phyloP scores from a whole-genome alignment of 35 echinoderm and acorn worm species.

The Anneissia japonica region DNA sequence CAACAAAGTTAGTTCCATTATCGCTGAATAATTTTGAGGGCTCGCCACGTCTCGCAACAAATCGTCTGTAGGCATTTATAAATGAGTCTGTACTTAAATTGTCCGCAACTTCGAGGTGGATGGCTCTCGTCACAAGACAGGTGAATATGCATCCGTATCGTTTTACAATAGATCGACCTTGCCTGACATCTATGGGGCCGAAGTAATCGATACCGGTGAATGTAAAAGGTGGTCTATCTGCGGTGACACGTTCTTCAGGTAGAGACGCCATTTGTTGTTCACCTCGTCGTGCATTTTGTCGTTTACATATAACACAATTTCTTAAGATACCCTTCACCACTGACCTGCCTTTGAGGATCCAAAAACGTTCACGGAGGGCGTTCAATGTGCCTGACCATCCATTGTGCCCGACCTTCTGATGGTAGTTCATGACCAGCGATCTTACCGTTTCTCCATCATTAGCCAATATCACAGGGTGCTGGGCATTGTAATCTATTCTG shows the following conservation, averaged over 20 bases:
- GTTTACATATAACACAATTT: conserved; percentile 16
- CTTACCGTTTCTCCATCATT: background rate
- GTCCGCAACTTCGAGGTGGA: conserved; percentile 4
- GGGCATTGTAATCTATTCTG: background rate
- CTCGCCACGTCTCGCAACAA: background rate
- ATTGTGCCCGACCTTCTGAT: conserved; percentile 2
- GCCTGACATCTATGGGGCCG: background rate
- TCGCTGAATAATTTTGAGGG: background rate
- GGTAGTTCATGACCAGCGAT: conserved; percentile 5
- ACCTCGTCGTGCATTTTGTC: conserved; percentile 3
- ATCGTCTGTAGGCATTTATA: conserved; percentile 3
- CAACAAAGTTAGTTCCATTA: conserved; percentile 18
- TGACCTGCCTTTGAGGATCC: conserved; percentile 23
- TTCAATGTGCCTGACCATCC: conserved; percentile 14
- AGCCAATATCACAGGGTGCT: background rate
- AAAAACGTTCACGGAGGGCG: conserved; percentile 8
- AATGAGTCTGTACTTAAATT: background rate
- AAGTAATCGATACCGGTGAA: background rate
- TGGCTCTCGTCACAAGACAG: background rate
- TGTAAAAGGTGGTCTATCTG: conserved; percentile 15
- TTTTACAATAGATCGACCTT: background rate
- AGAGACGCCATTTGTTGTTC: conserved; percentile 3
- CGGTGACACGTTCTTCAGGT: conserved; percentile 1
- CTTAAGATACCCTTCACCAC: background rate
- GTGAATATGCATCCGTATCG: conserved; percentile 5